These are phyloP conservation scores for Calliphora vomitoria DNA, from an alignment of 2,888 invertebrate species.

Conservation along the genomic window DNA sequence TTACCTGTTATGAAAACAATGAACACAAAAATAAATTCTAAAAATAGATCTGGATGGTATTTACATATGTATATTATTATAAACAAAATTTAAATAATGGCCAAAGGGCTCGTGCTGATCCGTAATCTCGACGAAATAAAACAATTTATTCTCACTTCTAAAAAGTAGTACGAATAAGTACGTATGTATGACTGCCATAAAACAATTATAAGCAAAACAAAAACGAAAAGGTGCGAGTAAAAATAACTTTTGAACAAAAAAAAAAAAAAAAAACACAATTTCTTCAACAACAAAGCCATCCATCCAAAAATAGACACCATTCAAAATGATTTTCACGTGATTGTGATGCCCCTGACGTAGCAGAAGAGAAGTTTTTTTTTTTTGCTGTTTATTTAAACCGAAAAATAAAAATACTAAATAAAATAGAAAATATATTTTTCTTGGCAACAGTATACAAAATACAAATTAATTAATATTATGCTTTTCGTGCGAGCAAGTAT, in stretches of 20 bases:
- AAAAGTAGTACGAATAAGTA: not conserved
- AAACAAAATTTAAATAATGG: not conserved
- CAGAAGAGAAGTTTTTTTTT: constrained; percentile 18
- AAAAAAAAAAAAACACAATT: not conserved
- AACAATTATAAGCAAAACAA: not conserved
- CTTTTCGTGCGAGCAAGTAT: not conserved
- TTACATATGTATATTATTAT: not conserved
- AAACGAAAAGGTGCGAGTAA: constrained; percentile 5
- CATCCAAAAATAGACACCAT: constrained; percentile 53
- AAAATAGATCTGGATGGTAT: not conserved
- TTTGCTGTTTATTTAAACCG: constrained; percentile 29
- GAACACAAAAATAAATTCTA: not conserved
- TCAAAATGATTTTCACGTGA: constrained; percentile 67
- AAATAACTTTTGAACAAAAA: constrained; percentile 1
- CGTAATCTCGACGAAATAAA: not conserved
- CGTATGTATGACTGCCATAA: not conserved
- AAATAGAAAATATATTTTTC: constrained; percentile 33
- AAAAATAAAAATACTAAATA: constrained; percentile 19
- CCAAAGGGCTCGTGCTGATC: not conserved
- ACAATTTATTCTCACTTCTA: constrained; percentile 8
- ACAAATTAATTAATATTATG: constrained; percentile 32
- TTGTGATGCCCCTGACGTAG: constrained; percentile 67
- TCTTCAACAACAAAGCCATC: constrained; percentile 39
- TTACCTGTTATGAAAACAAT: not conserved
- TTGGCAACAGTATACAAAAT: constrained; percentile 64